Conservation (phyloP, 2,888 invertebrate species). For the Chymomyza amoena region DNA sequence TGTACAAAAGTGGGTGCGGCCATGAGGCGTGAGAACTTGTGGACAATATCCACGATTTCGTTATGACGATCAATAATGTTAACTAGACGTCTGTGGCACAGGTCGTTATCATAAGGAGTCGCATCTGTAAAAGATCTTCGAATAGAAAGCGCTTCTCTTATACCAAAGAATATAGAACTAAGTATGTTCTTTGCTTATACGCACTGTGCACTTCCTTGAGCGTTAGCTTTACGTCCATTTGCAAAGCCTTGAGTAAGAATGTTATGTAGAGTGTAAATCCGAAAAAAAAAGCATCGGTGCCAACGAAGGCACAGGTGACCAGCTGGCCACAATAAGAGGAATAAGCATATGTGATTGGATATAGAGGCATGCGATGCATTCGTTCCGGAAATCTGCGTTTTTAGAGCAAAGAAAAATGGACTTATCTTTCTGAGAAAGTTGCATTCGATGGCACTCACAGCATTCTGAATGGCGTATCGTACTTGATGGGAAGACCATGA, state of each 20-base stretch:
- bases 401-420: neutral
- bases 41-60: conserved; percentile 49
- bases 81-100: conserved; percentile 44
- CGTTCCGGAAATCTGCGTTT: neutral
- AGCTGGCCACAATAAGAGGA: conserved; percentile 60
- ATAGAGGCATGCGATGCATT: conserved; percentile 48
- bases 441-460: conserved; percentile 31
- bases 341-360: conserved; percentile 52
- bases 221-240: conserved; percentile 39
- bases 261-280: conserved; percentile 57
- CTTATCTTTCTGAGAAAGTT: neutral
- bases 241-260: conserved; percentile 38
- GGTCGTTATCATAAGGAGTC: conserved; percentile 2
- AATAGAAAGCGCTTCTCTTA: neutral
- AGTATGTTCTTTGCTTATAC: neutral
- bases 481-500: conserved; percentile 44
- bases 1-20: conserved; percentile 53
- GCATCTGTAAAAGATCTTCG: conserved; percentile 8
- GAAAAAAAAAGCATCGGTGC: conserved; percentile 59
- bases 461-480: conserved; percentile 62
- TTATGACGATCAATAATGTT: conserved; percentile 56
- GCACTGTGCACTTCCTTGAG: conserved; percentile 26
- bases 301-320: conserved; percentile 58
- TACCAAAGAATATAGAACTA: neutral
- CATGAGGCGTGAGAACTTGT: conserved; percentile 52